Evolutionary conservation across 2,113 vertebrate genomes (phyloP).

Genomic region (Cromileptes altivelis): DNA sequence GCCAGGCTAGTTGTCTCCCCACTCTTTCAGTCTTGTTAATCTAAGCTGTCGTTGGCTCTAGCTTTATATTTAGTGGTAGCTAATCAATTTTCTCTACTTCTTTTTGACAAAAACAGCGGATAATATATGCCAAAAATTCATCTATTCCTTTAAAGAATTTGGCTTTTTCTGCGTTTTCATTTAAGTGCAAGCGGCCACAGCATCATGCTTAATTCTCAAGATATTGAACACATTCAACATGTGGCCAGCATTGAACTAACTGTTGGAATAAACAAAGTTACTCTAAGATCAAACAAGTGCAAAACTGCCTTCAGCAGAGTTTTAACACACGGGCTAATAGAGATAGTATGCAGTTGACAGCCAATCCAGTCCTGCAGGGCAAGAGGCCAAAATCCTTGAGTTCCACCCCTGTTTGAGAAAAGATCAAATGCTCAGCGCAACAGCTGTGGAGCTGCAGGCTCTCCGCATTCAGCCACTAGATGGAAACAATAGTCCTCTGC

Average conservation of each 20-base stretch:
- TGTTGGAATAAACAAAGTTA: conserved; percentile 13
- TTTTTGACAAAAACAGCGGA: not conserved
- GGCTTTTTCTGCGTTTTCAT: not conserved
- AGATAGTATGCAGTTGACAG: conserved; percentile 79
- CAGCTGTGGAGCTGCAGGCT: conserved; percentile 73
- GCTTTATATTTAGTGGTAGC: not conserved
- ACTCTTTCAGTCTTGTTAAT: not conserved
- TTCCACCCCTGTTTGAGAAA: conserved; percentile 75
- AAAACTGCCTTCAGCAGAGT: conserved; percentile 50
- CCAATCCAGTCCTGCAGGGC: conserved; percentile 71
- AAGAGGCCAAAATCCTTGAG: conserved; percentile 79
- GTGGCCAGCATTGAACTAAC: conserved; percentile 32
- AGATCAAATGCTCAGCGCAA: conserved; percentile 74
- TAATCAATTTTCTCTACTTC: not conserved
- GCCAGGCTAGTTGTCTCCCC: not conserved
- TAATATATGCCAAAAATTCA: not conserved
- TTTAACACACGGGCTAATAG: conserved; percentile 67
- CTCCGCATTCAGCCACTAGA: conserved; percentile 82
- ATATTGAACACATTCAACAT: not conserved
- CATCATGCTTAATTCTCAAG: not conserved
- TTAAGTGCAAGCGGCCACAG: not conserved
- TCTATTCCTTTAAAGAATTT: not conserved
- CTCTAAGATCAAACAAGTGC: conserved; percentile 34
- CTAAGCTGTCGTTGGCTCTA: not conserved
- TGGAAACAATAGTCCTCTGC: conserved; percentile 81